A percentile compares a stretch with the other conserved stretches of the same genome.
Conservation (phyloP, 2,888 invertebrate genomes). For the Hipparchia sbordonii region DNA sequence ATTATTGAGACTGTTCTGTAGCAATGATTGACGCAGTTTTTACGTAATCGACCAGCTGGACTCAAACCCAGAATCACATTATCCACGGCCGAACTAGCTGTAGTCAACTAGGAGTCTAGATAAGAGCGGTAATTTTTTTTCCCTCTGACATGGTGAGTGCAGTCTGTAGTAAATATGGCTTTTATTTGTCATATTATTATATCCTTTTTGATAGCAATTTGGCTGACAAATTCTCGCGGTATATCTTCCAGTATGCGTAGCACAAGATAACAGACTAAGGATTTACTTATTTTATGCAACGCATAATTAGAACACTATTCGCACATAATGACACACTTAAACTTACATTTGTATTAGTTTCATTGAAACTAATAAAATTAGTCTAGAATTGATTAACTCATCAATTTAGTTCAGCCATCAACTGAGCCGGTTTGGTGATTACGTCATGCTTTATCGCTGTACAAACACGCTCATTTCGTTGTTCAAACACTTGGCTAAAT, state of each 20-base stretch:
- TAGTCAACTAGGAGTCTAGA: too few relatives aligned
- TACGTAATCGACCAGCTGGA: too few relatives aligned
- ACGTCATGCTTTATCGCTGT: conserved; percentile 57
- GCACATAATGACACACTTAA: background rate
- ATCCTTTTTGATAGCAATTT: background rate
- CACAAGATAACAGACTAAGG: background rate
- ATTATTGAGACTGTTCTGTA: too few relatives aligned
- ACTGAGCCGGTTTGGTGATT: conserved; percentile 52
- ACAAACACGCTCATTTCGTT: conserved; percentile 38
- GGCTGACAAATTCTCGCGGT: background rate
- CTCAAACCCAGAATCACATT: too few relatives aligned
- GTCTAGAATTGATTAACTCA: conserved; percentile 2
- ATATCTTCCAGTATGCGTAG: background rate
- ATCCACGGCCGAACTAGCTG: too few relatives aligned
- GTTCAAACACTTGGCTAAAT: conserved; percentile 45
- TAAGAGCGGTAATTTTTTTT: too few relatives aligned
- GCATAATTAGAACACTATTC: background rate
- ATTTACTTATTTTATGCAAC: background rate
- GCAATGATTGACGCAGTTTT: too few relatives aligned
- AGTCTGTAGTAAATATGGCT: too few relatives aligned
- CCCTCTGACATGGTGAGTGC: too few relatives aligned
- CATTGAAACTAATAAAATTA: conserved; percentile 18
- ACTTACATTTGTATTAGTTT: conserved; percentile 11
- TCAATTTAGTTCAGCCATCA: conserved; percentile 24
- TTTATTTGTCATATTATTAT: too few relatives aligned